phyloP scores from a whole-genome alignment of 92 coral and sea anemone genomes.

The Heliopora coerulea region DNA sequence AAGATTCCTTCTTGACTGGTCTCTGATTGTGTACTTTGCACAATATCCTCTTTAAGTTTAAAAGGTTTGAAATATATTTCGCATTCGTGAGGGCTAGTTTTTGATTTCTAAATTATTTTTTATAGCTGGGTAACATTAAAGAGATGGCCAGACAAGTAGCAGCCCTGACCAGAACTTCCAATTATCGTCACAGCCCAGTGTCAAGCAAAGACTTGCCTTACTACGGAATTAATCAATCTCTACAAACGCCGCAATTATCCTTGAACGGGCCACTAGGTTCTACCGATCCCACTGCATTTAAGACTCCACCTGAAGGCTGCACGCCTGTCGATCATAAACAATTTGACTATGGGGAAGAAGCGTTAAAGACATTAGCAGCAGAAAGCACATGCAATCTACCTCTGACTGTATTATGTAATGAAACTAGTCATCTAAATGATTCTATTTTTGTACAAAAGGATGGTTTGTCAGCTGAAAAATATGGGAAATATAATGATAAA shows the following conservation, averaged over 20 bases:
- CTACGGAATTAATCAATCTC: conserved; percentile 25
- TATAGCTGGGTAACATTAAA: conserved; percentile 76
- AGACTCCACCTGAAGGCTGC: conserved; percentile 25
- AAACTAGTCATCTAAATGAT: neutral
- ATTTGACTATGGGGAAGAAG: conserved; percentile 23
- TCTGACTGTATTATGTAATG: neutral
- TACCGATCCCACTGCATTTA: conserved; percentile 23
- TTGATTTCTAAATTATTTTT: neutral
- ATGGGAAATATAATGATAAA: neutral
- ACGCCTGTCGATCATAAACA: conserved; percentile 37
- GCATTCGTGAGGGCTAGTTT: conserved; percentile 7
- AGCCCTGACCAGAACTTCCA: conserved; percentile 76
- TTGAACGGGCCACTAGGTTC: conserved; percentile 7
- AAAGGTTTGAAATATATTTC: no score
- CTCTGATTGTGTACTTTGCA: no score
- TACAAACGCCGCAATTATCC: conserved; percentile 2
- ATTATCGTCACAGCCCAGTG: conserved; percentile 38
- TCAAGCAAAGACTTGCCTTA: conserved; percentile 18
- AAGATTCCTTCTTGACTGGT: no score
- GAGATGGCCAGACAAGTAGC: conserved; percentile 99
- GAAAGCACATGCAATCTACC: neutral
- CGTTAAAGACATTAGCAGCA: neutral
- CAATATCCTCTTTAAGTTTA: no score
- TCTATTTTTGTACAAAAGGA: neutral
- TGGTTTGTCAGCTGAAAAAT: neutral